phyloP scores from a whole-genome alignment of 2,113 vertebrate species.

The Eulacestoma nigropectus region DNA sequence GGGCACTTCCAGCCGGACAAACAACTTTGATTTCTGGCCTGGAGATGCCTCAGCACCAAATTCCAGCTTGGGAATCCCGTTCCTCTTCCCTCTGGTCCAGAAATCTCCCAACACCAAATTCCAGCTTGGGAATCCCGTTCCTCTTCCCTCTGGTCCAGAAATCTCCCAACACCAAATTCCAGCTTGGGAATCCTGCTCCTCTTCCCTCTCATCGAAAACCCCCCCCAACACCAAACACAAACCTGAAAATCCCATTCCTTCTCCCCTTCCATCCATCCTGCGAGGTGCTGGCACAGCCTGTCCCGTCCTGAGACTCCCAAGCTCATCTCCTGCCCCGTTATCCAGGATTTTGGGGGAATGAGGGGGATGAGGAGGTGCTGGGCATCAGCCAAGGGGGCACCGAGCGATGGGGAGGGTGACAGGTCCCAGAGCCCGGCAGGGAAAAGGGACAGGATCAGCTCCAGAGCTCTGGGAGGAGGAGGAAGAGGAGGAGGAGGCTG shows the following conservation, averaged over 20 bases:
- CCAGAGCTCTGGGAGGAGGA: background rate
- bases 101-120: background rate
- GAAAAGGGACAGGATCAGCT: background rate
- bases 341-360: background rate
- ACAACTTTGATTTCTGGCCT: background rate
- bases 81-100: background rate
- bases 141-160: background rate
- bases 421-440: background rate
- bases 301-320: fast-evolving
- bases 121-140: too few species aligned
- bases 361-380: background rate
- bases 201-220: too few species aligned
- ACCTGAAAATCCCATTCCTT: fast-evolving
- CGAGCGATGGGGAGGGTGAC: fast-evolving
- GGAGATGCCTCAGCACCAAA: background rate
- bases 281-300: background rate
- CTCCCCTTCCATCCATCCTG: background rate
- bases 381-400: background rate
- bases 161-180: background rate
- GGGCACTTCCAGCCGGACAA: fast-evolving
- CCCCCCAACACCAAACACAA: too few species aligned
- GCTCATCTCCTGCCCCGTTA: background rate
- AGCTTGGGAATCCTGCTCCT: too few species aligned
- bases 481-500: background rate
- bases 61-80: background rate